A percentile compares a stretch with the other conserved stretches of the same genome.
phyloP scores from a whole-genome alignment of 64 coral and sea anemone species.

The Hydrozoanthus tunicans region DNA sequence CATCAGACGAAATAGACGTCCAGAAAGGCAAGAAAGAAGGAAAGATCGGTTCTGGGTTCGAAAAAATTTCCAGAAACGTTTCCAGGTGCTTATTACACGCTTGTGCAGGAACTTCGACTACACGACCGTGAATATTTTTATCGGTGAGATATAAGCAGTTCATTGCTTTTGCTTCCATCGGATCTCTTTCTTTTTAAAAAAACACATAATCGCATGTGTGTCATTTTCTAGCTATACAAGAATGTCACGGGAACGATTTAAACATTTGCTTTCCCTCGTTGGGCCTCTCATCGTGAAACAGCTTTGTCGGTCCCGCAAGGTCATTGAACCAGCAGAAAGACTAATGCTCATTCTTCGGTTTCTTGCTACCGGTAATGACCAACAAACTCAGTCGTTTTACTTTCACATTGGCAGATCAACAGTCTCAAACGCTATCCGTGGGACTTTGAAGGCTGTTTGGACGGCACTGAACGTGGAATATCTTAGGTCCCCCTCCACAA shows the following conservation, averaged over 20 bases:
- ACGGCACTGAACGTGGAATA: neutral
- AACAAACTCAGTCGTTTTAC: slow-evolving; percentile 15
- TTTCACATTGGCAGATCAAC: neutral
- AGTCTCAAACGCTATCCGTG: slow-evolving; percentile 12
- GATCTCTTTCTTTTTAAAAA: neutral
- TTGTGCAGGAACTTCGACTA: neutral
- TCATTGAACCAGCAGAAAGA: neutral
- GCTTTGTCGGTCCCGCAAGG: neutral
- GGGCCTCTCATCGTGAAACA: neutral
- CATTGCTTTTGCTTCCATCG: neutral
- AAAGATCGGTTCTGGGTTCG: neutral
- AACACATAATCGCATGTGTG: slow-evolving; percentile 10
- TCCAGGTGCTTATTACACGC: neutral
- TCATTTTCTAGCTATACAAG: slow-evolving; percentile 14
- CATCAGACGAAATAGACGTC: neutral
- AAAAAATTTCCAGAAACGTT: neutral
- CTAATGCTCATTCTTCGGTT: slow-evolving; percentile 1
- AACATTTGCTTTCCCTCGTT: slow-evolving; percentile 7
- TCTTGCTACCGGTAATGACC: slow-evolving; percentile 1
- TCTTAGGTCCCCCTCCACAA: neutral
- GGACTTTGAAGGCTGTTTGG: slow-evolving; percentile 11
- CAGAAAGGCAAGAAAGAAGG: neutral
- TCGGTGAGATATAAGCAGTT: neutral
- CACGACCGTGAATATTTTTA: neutral
- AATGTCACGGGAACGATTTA: slow-evolving; percentile 1